Percentiles rank a stretch among this genome's conserved stretches.
phyloP scores from a whole-genome alignment of 2,888 invertebrate species.

The Leucania comma region DNA sequence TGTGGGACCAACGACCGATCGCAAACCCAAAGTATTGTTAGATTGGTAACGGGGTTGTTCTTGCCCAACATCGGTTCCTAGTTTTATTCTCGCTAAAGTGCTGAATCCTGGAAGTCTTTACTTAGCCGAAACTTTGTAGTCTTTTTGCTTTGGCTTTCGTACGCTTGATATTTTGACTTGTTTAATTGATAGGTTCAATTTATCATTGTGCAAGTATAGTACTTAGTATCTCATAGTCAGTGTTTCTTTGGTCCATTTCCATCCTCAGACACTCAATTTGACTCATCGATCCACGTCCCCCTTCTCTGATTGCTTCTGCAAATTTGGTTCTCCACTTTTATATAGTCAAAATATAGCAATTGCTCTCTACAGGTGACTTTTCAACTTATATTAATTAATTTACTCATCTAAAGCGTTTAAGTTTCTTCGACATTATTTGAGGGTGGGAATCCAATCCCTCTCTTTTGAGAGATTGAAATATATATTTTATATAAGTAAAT shows the following conservation, averaged over 20 bases:
- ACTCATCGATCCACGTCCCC: background rate
- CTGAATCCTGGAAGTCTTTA: conserved; percentile 74
- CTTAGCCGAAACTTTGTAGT: conserved; percentile 42
- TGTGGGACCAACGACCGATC: conserved; percentile 89
- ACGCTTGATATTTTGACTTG: conserved; percentile 36
- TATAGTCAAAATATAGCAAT: background rate
- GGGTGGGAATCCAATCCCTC: too few relatives aligned
- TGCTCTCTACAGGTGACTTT: background rate
- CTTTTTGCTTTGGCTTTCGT: conserved; percentile 30
- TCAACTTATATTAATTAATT: background rate
- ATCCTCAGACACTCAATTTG: background rate
- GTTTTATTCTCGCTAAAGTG: conserved; percentile 80
- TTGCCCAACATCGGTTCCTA: conserved; percentile 79
- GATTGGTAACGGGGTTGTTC: conserved; percentile 85
- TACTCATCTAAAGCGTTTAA: background rate
- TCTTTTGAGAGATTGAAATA: too few relatives aligned
- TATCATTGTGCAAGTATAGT: background rate
- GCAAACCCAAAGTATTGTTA: conserved; percentile 88
- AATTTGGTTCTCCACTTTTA: background rate
- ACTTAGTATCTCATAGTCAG: background rate
- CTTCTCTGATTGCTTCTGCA: background rate
- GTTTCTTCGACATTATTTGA: conserved; percentile 1
- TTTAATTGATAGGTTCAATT: conserved; percentile 6
- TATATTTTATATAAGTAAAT: too few relatives aligned
- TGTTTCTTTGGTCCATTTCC: background rate